Percentiles rank a stretch among this genome's conserved stretches.
Conservation (phyloP, 2,888 invertebrate species). For the Thymelicus acteon region DNA sequence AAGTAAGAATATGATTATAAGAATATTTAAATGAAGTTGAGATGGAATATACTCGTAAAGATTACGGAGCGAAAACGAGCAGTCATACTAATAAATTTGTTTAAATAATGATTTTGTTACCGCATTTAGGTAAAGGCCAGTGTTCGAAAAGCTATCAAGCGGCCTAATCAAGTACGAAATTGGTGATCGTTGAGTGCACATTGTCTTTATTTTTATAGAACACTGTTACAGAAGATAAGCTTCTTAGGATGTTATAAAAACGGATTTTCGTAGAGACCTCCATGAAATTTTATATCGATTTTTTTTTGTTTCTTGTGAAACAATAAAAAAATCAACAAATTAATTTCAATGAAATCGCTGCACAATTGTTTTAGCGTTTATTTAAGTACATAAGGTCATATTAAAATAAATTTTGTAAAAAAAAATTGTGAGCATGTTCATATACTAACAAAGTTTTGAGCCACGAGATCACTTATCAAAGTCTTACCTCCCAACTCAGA, state of each 20-base stretch:
- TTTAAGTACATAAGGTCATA: too few relatives aligned
- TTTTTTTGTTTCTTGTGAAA: slow-evolving; percentile 10
- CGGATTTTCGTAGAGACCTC: slow-evolving; percentile 58
- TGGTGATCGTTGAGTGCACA: slow-evolving; percentile 15
- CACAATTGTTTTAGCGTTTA: background rate
- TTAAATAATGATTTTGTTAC: slow-evolving; percentile 44
- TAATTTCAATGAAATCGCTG: slow-evolving; percentile 1
- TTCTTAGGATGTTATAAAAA: slow-evolving; percentile 68
- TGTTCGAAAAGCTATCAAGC: slow-evolving; percentile 77
- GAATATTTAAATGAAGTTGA: too few relatives aligned
- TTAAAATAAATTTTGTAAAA: too few relatives aligned
- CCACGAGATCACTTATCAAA: background rate
- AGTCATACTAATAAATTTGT: too few relatives aligned
- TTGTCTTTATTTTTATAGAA: slow-evolving; percentile 50
- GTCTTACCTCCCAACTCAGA: too few relatives aligned
- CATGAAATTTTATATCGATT: slow-evolving; percentile 49
- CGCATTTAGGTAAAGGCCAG: slow-evolving; percentile 55
- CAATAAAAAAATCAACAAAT: background rate
- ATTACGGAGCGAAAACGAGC: too few relatives aligned
- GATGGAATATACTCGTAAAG: too few relatives aligned
- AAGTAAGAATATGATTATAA: too few relatives aligned
- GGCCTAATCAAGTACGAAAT: slow-evolving; percentile 81
- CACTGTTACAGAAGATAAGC: slow-evolving; percentile 71
- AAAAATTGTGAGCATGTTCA: background rate
- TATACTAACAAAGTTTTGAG: background rate